Evolutionary conservation across 2,888 invertebrate species (phyloP), one percentile per base, ranked within the genome.

Genomic region (Anoncus sp.): DNA sequence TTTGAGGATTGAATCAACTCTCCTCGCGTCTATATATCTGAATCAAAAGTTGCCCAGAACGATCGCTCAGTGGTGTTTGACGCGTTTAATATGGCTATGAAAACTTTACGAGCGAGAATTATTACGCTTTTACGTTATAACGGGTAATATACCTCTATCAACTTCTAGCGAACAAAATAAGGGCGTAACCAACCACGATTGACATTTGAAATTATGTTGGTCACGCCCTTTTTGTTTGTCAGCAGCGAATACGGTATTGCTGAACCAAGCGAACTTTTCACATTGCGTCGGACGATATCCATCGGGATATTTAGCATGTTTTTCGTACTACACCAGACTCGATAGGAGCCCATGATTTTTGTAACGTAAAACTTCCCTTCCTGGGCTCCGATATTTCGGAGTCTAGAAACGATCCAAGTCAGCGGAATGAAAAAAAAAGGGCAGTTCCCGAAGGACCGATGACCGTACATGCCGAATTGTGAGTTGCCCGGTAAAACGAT

Each of bases 401-500:
- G 9, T n/a, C 45, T 16, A 49, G 18, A 57, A 57, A 55, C 62
- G 20, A 47, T 40, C 35, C 24, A 5, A 69, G 45, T 59, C 63
- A 38, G 59, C 51, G 43, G 47, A 73, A 59, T 27, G 9, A n/a
- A 16, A 35, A 35, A 59, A 31, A 53, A n/a, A n/a, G n/a, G n/a
- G n/a, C n/a, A n/a, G n/a, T n/a, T 73, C 49, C 40, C 40, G 45
- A 45, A 65, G 43, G 59, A 63, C 63, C 4, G 4, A 24, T 35
- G 45, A 47, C 62, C n/a, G n/a, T n/a, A n/a, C n/a, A n/a, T n/a
- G n/a, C n/a, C n/a, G n/a, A n/a, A n/a, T n/a, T n/a, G n/a, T n/a
- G n/a, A n/a, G n/a, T n/a, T n/a, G n/a, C n/a, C 35, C 24, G 45
- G 74, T 63, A 74, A 77, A 31, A 27, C 67, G 69, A 77, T 77